phyloP scores from a whole-genome alignment of 2,797 vertebrate species.

The Uromys caudimaculatus region DNA sequence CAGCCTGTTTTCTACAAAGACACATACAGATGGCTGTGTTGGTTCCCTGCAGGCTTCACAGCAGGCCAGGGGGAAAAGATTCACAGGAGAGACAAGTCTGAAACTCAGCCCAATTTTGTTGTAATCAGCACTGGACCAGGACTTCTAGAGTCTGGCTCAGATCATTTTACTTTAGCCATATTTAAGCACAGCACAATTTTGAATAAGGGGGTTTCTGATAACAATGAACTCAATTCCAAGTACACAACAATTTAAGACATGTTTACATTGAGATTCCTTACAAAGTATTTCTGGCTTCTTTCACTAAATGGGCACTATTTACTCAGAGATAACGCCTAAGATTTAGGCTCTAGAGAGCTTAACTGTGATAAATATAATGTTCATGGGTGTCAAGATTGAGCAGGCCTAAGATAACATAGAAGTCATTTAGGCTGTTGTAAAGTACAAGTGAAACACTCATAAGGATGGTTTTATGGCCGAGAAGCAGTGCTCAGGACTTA shows the following conservation, averaged over 20 bases:
- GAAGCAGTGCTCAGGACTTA: neutral
- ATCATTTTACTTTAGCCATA: neutral
- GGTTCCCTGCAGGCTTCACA: neutral
- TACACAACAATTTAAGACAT: neutral
- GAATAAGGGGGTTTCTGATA: neutral
- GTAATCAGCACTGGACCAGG: neutral
- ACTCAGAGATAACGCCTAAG: neutral
- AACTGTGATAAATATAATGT: neutral
- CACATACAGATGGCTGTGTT: neutral
- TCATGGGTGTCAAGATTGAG: neutral
- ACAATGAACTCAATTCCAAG: neutral
- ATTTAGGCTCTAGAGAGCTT: neutral
- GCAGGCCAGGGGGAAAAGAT: neutral
- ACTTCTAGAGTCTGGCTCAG: neutral
- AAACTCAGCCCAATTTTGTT: neutral
- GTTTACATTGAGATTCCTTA: neutral
- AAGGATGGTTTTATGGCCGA: neutral
- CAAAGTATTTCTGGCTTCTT: neutral
- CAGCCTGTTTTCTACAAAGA: neutral
- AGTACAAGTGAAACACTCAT: neutral
- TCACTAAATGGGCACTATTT: neutral
- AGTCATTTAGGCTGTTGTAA: neutral
- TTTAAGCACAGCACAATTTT: neutral
- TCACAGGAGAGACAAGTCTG: neutral
- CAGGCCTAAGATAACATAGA: neutral